Conservation (phyloP, 1,140 invertebrate genomes). For the Drosophila ficusphila region DNA sequence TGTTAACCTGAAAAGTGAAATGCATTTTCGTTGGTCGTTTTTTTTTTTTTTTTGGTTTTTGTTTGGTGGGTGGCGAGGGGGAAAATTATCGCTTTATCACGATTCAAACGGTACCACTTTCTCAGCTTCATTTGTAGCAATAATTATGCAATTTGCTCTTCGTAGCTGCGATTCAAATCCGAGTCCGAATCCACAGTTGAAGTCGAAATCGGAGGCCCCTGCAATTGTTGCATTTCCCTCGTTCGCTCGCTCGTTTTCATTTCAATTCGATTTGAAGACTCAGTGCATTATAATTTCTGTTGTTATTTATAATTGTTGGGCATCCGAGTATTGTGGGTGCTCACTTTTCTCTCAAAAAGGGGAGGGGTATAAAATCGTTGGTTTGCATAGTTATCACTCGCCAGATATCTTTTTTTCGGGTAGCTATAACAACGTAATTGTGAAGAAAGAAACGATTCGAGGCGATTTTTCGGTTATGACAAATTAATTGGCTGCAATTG, state of each 20-base stretch:
- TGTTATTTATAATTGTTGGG: slow-evolving; percentile 61
- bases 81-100: slow-evolving; percentile 81
- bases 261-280: slow-evolving; percentile 50
- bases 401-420: slow-evolving; percentile 26
- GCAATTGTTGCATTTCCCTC: slow-evolving; percentile 59
- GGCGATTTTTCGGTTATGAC: slow-evolving; percentile 63
- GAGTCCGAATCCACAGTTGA: slow-evolving; percentile 4
- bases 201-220: slow-evolving; percentile 18
- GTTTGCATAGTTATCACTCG: slow-evolving; percentile 59
- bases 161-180: slow-evolving; percentile 32
- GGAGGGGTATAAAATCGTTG: slow-evolving; percentile 19
- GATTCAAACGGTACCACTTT: slow-evolving; percentile 82
- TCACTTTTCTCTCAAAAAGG: slow-evolving; percentile 12
- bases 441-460: slow-evolving; percentile 58
- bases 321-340: slow-evolving; percentile 52
- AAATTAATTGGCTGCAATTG: slow-evolving; percentile 77
- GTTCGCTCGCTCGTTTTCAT: slow-evolving; percentile 13
- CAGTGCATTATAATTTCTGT: slow-evolving; percentile 56
- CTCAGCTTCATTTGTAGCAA: slow-evolving; percentile 80
- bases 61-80: slow-evolving; percentile 16
- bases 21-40: slow-evolving; percentile 62
- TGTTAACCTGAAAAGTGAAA: slow-evolving; percentile 72
- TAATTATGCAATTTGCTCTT: slow-evolving; percentile 80
- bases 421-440: slow-evolving; percentile 68
- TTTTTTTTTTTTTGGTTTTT: neutral